These are phyloP conservation scores for Phrynocephalus vlangalii DNA, from an alignment of 2,797 vertebrate species.

Conservation along the genomic window DNA sequence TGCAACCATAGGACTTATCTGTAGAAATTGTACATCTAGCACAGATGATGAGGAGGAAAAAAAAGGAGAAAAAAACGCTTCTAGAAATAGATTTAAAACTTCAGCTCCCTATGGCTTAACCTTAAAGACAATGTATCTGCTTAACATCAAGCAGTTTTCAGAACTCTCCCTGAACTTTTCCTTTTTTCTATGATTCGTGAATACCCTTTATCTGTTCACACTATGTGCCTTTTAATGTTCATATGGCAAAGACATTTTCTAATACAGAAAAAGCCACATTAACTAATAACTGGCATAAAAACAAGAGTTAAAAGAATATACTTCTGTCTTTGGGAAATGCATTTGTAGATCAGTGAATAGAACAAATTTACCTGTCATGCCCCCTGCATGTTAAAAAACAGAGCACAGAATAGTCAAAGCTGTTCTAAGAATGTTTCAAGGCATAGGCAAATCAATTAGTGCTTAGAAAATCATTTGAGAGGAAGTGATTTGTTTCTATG, in stretches of 20 bases:
- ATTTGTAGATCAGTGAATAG: constrained; percentile 22
- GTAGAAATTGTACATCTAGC: constrained; percentile 22
- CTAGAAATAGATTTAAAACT: constrained; percentile 63
- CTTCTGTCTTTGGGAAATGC: constrained; percentile 12
- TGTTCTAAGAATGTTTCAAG: constrained; percentile 32
- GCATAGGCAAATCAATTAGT: fast-evolving
- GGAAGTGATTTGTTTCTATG: background rate
- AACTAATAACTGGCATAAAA: constrained; percentile 55
- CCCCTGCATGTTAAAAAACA: constrained; percentile 27
- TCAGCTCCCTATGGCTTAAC: constrained; percentile 61
- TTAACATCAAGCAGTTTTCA: constrained; percentile 53
- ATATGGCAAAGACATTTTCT: constrained; percentile 49
- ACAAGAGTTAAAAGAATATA: constrained; percentile 30
- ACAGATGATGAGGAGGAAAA: constrained; percentile 46
- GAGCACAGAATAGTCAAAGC: constrained; percentile 13
- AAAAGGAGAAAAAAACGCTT: constrained; percentile 60
- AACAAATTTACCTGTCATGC: constrained; percentile 34
- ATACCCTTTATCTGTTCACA: constrained; percentile 56
- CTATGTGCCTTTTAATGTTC: constrained; percentile 67
- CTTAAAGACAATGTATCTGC: constrained; percentile 58
- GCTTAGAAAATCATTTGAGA: background rate
- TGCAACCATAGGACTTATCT: constrained; percentile 28
- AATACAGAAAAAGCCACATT: constrained; percentile 40
- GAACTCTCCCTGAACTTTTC: constrained; percentile 64
- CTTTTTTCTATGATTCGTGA: constrained; percentile 58